Percentiles rank a stretch among this genome's conserved stretches.
Evolutionary conservation across 2,888 invertebrate genomes (phyloP).

Genomic region (Ochlodes sylvanus): DNA sequence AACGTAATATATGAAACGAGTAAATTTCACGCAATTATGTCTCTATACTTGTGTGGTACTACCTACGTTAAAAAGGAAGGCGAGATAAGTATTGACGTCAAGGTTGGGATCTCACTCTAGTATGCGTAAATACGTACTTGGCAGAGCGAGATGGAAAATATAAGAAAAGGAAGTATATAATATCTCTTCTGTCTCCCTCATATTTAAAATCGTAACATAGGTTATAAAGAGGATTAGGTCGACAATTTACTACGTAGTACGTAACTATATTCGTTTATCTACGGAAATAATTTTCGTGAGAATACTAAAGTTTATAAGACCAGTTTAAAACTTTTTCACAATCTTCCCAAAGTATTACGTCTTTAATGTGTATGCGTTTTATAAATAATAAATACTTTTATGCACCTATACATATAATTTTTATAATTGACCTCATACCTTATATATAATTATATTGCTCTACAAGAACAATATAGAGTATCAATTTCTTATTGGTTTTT

Average conservation of each 20-base stretch:
- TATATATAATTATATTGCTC: no score
- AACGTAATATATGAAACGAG: slow-evolving; percentile 2
- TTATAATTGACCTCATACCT: no score
- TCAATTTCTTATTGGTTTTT: no score
- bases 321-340: not conserved
- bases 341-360: not conserved
- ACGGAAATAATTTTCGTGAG: not conserved
- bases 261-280: not conserved
- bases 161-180: slow-evolving; percentile 3
- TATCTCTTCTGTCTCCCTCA: slow-evolving; percentile 19
- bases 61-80: slow-evolving; percentile 22
- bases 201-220: slow-evolving; percentile 23
- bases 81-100: slow-evolving; percentile 23
- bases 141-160: slow-evolving; percentile 18
- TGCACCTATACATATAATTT: no score
- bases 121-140: slow-evolving; percentile 11
- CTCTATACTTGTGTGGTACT: slow-evolving; percentile 14
- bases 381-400: no score
- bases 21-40: slow-evolving; percentile 13
- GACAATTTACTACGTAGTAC: slow-evolving; percentile 17
- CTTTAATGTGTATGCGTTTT: not conserved
- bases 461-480: no score
- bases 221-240: slow-evolving; percentile 17
- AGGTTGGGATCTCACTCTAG: slow-evolving; percentile 12
- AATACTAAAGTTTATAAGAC: not conserved